These are phyloP conservation scores for Coregonus clupeaformis DNA, from an alignment of 2,113 vertebrate species.

Conservation along the genomic window DNA sequence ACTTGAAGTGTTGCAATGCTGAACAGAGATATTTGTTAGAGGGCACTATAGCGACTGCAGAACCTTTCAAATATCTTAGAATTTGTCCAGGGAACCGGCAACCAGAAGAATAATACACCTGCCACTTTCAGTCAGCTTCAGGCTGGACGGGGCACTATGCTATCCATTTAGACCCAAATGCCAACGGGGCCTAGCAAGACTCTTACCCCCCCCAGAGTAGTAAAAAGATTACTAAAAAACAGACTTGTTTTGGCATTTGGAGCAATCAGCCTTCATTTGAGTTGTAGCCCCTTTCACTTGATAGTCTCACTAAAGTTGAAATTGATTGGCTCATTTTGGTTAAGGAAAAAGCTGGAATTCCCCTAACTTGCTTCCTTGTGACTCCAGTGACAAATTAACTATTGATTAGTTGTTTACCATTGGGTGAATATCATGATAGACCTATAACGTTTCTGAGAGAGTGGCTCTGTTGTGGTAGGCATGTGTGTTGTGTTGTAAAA, in stretches of 20 bases:
- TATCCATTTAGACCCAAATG: constrained; percentile 7
- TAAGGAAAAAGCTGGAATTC: constrained; percentile 10
- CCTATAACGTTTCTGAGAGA: background rate
- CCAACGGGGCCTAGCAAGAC: background rate
- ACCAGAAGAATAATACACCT: constrained; percentile 10
- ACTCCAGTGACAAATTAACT: constrained; percentile 10
- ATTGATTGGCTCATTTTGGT: constrained; percentile 2
- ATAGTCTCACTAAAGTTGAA: background rate
- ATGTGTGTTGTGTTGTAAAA: no score
- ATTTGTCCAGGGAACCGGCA: constrained; percentile 7
- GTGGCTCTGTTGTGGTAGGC: background rate
- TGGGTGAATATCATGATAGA: background rate
- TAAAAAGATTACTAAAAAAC: background rate
- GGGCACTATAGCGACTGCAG: background rate
- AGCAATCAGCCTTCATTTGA: background rate
- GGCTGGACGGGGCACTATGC: background rate
- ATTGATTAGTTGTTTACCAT: constrained; percentile 17
- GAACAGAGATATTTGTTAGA: background rate
- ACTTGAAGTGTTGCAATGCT: background rate
- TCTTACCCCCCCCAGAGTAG: background rate
- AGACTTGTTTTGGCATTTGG: constrained; percentile 6
- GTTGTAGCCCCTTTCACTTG: background rate
- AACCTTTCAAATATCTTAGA: constrained; percentile 8
- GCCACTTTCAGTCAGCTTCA: constrained; percentile 8
- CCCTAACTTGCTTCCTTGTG: constrained; percentile 12